Conservation (phyloP, 2,888 invertebrate species). For the Nysson spinosus region DNA sequence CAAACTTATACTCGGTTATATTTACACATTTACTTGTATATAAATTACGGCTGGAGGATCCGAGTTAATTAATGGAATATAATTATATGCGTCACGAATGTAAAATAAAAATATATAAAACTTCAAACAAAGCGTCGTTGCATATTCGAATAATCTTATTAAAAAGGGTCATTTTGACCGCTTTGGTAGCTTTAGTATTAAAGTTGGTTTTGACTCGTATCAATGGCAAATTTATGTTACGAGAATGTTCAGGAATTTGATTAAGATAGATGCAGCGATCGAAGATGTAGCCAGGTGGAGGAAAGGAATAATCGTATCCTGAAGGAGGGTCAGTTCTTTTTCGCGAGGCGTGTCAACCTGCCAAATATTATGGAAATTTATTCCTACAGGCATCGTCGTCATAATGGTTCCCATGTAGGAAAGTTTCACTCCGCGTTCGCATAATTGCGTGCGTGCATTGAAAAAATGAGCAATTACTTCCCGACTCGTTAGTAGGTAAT, state of each 20-base stretch:
- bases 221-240: conserved; percentile 2
- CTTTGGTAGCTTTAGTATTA: not conserved
- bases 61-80: no score
- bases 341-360: conserved; percentile 73
- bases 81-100: no score
- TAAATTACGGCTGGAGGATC: no score
- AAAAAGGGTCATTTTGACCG: no score
- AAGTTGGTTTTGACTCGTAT: not conserved
- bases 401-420: conserved; percentile 59
- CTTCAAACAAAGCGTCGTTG: no score
- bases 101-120: no score
- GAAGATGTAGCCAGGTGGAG: conserved; percentile 24
- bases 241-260: conserved; percentile 23
- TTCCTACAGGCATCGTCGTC: conserved; percentile 59
- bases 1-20: no score
- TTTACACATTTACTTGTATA: no score
- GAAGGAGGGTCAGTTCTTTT: conserved; percentile 58
- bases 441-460: not conserved
- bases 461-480: conserved; percentile 12
- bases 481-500: conserved; percentile 44
- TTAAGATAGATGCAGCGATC: conserved; percentile 34
- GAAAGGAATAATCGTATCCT: conserved; percentile 47
- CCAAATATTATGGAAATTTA: conserved; percentile 75
- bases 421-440: conserved; percentile 12
- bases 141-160: no score